phyloP scores from a whole-genome alignment of 2,888 invertebrate genomes.

The Dioctria linearis region DNA sequence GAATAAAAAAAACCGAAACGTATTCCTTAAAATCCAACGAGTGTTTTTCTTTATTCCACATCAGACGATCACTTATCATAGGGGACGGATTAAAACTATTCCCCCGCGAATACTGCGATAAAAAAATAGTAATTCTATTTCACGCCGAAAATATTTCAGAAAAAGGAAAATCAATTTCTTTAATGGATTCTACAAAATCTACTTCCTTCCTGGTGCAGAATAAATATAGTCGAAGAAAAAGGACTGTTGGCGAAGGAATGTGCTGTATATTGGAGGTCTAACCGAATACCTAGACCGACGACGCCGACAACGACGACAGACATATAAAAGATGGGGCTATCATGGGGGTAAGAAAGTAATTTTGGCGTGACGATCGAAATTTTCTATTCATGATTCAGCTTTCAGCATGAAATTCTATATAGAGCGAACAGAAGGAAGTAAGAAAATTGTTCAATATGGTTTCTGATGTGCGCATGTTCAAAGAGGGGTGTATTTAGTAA shows the following conservation, averaged over 20 bases:
- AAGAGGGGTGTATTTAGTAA: conserved; percentile 15
- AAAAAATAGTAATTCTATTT: not conserved
- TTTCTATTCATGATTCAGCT: conserved; percentile 16
- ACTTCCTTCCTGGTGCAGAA: conserved; percentile 6
- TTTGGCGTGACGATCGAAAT: conserved; percentile 36
- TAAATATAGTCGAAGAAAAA: conserved; percentile 6
- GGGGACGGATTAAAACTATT: conserved; percentile 35
- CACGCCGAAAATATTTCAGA: not conserved
- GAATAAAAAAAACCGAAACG: conserved; percentile 19
- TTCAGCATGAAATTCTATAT: not conserved
- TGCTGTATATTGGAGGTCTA: not conserved
- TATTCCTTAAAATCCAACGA: conserved; percentile 4
- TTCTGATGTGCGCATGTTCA: conserved; percentile 22
- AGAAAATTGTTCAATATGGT: not conserved
- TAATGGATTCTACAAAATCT: conserved; percentile 19
- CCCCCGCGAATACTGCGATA: conserved; percentile 28
- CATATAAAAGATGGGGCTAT: not conserved
- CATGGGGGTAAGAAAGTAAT: conserved; percentile 13
- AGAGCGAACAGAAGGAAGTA: conserved; percentile 19
- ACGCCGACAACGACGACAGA: conserved; percentile 8
- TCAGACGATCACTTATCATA: conserved; percentile 1
- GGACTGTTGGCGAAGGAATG: conserved; percentile 17
- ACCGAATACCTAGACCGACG: not conserved
- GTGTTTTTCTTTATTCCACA: not conserved
- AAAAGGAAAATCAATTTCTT: conserved; percentile 39